These are phyloP conservation scores for Cyrtonyx montezumae DNA, from an alignment of 2,113 vertebrate species.

Conservation along the genomic window DNA sequence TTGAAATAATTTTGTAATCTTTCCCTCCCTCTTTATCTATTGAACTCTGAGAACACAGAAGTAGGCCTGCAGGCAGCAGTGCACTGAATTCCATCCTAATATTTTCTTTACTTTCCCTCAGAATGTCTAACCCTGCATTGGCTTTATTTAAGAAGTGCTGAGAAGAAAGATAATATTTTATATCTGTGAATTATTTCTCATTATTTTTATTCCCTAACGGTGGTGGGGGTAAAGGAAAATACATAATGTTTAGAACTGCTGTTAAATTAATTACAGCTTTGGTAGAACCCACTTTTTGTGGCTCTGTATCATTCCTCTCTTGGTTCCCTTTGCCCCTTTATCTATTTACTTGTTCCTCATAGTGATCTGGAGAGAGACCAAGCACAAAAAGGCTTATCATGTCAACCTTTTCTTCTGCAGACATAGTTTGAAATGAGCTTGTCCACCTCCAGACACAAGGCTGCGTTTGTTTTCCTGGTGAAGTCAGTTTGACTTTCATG, in stretches of 20 bases:
- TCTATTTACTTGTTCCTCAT: not conserved
- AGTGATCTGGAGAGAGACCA: not conserved
- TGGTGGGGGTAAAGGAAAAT: not conserved
- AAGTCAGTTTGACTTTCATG: slow-evolving; percentile 16
- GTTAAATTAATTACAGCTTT: not conserved
- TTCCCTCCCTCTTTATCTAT: not conserved
- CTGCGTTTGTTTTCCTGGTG: slow-evolving; percentile 26
- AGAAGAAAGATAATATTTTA: not conserved
- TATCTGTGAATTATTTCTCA: not conserved
- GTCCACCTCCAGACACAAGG: slow-evolving; percentile 41
- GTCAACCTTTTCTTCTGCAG: slow-evolving; percentile 12
- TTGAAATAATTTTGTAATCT: not conserved
- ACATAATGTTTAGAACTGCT: not conserved
- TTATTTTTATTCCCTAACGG: not conserved
- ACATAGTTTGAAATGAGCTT: slow-evolving; percentile 20
- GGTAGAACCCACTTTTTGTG: not conserved
- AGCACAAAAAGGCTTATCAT: not conserved
- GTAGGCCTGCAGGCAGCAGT: not conserved
- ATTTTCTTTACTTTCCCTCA: not conserved
- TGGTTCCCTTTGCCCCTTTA: not conserved
- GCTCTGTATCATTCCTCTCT: not conserved
- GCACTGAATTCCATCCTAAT: not conserved
- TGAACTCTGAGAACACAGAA: not conserved
- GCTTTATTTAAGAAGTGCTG: not conserved
- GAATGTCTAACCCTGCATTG: not conserved